These are phyloP conservation scores for Leucoraja ocellata DNA, from an alignment of 2,797 vertebrate genomes.

Conservation along the genomic window DNA sequence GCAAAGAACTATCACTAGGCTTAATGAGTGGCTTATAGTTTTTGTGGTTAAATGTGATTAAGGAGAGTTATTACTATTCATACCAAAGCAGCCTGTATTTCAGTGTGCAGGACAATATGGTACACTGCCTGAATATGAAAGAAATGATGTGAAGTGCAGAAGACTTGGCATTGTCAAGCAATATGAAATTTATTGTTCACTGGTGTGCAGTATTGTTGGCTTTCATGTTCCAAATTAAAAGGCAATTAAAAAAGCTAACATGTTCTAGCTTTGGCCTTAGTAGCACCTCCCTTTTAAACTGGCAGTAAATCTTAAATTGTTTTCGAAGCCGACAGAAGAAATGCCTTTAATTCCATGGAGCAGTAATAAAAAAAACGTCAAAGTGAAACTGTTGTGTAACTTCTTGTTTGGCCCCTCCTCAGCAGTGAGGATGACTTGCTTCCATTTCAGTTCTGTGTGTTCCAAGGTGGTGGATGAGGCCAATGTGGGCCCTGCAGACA, in stretches of 20 bases:
- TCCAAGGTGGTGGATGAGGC: too few relatives aligned
- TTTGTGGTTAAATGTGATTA: neutral
- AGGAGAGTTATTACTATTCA: neutral
- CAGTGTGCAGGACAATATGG: neutral
- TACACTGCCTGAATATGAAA: neutral
- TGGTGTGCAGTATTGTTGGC: conserved; percentile 9
- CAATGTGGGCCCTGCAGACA: too few relatives aligned
- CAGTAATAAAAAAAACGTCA: neutral
- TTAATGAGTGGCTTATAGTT: neutral
- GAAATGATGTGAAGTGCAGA: neutral
- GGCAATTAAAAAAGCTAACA: neutral
- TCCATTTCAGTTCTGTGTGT: too few relatives aligned
- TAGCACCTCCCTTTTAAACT: neutral
- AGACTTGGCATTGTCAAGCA: neutral
- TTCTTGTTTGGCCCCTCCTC: neutral
- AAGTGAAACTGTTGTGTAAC: conserved; percentile 29
- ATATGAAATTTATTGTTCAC: neutral
- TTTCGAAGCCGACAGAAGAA: neutral
- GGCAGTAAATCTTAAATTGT: neutral
- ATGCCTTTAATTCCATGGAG: neutral
- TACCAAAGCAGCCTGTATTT: neutral
- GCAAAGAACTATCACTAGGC: neutral
- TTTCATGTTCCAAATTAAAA: neutral
- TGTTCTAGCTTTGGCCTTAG: neutral
- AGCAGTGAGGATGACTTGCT: too few relatives aligned